These are phyloP conservation scores for Gortyna flavago DNA, from an alignment of 2,888 invertebrate species.

Conservation along the genomic window DNA sequence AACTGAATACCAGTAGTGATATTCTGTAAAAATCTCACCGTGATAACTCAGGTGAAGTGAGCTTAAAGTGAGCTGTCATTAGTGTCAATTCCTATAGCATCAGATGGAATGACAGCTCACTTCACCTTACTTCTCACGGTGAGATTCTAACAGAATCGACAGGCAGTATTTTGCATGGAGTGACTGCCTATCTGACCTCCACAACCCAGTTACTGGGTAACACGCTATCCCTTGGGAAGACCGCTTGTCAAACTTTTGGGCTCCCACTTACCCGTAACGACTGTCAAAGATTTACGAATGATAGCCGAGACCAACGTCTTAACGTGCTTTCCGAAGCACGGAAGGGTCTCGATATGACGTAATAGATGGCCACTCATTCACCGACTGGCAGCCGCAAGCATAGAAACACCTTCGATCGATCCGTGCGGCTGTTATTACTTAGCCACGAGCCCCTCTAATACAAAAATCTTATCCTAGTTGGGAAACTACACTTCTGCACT, in stretches of 20 bases:
- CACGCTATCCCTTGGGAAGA: not conserved
- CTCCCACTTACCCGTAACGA: not conserved
- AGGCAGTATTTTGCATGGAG: not conserved
- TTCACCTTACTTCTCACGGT: too few species aligned
- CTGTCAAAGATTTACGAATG: not conserved
- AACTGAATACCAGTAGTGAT: not conserved
- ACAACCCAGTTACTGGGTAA: not conserved
- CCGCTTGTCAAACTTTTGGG: not conserved
- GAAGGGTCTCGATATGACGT: not conserved
- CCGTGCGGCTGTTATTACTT: not conserved
- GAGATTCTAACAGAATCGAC: too few species aligned
- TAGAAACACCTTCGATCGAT: not conserved
- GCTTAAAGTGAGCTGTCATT: too few species aligned
- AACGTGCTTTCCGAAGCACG: not conserved
- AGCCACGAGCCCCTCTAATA: not conserved
- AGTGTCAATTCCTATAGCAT: too few species aligned
- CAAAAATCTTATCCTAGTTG: not conserved
- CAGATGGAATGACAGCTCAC: too few species aligned
- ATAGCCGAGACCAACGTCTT: not conserved
- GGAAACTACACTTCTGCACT: not conserved
- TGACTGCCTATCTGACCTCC: not conserved
- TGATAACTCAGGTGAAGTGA: too few species aligned
- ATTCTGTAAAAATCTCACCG: too few species aligned
- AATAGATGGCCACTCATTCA: not conserved
- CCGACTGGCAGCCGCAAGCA: not conserved